These are phyloP conservation scores for Endotricha flammealis DNA, from an alignment of 2,888 invertebrate species.

Conservation along the genomic window DNA sequence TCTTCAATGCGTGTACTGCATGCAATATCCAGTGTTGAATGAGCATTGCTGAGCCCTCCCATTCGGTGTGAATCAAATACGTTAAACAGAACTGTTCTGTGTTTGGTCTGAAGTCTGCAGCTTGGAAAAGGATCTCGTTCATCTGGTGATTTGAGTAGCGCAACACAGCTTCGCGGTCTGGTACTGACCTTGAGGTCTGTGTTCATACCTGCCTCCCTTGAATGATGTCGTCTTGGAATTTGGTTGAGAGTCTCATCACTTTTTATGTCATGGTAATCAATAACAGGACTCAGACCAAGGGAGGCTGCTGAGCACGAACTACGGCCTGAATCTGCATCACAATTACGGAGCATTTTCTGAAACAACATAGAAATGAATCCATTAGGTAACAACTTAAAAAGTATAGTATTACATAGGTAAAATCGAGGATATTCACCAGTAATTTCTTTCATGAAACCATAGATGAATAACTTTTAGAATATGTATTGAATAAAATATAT, in stretches of 20 bases:
- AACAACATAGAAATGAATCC: no score
- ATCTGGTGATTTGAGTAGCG: constrained; percentile 66
- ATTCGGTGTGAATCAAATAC: constrained; percentile 53
- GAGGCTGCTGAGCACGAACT: constrained; percentile 72
- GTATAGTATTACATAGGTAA: no score
- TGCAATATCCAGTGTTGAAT: constrained; percentile 65
- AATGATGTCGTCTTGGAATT: constrained; percentile 29
- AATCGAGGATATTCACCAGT: no score
- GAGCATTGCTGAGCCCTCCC: constrained; percentile 66
- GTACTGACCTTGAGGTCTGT: constrained; percentile 72
- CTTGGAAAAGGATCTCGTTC: constrained; percentile 71
- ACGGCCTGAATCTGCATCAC: constrained; percentile 70
- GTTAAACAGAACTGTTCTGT: constrained; percentile 53
- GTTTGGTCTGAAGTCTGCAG: constrained; percentile 43
- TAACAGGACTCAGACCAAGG: constrained; percentile 51
- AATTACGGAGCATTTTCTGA: constrained; percentile 57
- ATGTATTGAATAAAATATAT: no score
- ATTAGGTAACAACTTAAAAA: no score
- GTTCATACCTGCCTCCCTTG: constrained; percentile 64
- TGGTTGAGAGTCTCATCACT: constrained; percentile 23
- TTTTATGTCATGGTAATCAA: constrained; percentile 40
- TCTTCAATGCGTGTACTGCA: constrained; percentile 68
- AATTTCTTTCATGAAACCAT: no score
- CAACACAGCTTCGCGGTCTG: constrained; percentile 54
- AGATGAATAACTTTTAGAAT: no score